These are phyloP conservation scores for Petromus typicus DNA, from an alignment of 2,113 vertebrate genomes.

Conservation along the genomic window DNA sequence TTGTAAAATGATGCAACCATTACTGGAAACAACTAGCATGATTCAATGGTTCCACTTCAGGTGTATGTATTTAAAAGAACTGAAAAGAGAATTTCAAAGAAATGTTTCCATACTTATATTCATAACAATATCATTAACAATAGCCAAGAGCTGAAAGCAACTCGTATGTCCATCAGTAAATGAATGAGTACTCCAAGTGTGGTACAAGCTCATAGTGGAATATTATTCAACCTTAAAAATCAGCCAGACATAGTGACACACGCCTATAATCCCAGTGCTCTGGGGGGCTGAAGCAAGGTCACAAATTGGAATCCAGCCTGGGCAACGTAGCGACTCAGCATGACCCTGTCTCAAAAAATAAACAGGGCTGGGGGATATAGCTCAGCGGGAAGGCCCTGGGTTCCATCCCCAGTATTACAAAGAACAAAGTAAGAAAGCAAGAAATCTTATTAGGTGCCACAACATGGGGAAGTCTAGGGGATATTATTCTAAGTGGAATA, in stretches of 20 bases:
- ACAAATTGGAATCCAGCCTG: background rate
- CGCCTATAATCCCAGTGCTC: background rate
- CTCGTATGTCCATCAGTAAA: background rate
- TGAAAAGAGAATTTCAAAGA: background rate
- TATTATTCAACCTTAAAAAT: conserved; percentile 1
- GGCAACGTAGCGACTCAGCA: background rate
- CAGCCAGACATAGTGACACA: background rate
- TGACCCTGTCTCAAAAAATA: background rate
- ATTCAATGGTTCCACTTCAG: background rate
- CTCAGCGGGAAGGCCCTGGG: background rate
- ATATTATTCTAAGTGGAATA: conserved; percentile 15
- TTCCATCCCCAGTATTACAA: background rate
- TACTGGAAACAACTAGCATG: background rate
- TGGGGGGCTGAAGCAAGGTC: background rate
- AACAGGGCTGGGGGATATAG: background rate
- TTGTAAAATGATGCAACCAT: background rate
- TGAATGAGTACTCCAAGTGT: background rate
- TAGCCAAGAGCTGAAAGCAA: background rate
- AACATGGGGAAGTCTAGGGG: background rate
- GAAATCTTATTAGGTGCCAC: background rate
- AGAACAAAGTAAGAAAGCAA: background rate
- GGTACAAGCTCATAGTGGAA: background rate
- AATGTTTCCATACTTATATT: background rate
- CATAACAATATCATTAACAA: background rate
- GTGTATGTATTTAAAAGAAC: background rate